Percentiles rank a stretch among this genome's conserved stretches.
Conservation (phyloP, 2,888 invertebrate genomes). For the Noctua pronuba region DNA sequence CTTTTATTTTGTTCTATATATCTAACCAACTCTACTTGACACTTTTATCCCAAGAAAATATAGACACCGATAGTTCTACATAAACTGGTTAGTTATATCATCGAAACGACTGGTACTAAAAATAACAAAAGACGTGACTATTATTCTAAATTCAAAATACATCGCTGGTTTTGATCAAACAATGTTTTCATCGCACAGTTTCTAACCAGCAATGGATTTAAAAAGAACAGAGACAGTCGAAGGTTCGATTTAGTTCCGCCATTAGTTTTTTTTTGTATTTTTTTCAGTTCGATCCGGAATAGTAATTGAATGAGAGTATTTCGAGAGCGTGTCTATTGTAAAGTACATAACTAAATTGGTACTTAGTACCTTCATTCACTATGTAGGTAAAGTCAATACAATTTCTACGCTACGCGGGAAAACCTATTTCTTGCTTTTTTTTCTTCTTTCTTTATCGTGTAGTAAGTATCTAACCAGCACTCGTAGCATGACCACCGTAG, state of each 20-base stretch:
- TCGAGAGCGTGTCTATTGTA: constrained; percentile 40
- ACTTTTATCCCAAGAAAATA: constrained; percentile 18
- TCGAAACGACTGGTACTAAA: constrained; percentile 60
- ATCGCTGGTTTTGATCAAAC: constrained; percentile 43
- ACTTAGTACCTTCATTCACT: constrained; percentile 27
- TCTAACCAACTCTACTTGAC: constrained; percentile 50
- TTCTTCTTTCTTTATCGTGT: too few relatives aligned
- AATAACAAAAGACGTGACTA: constrained; percentile 7
- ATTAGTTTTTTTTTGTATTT: constrained; percentile 25
- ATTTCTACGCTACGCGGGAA: constrained; percentile 10
- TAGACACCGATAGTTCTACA: constrained; percentile 40
- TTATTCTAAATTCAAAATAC: constrained; percentile 31
- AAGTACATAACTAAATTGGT: constrained; percentile 25
- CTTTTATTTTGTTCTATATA: constrained; percentile 71
- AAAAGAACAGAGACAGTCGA: not conserved
- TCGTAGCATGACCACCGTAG: too few relatives aligned
- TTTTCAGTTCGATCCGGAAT: constrained; percentile 50
- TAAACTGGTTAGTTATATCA: constrained; percentile 70
- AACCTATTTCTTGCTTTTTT: not conserved
- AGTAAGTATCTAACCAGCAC: too few relatives aligned
- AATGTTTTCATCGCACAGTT: fast-evolving
- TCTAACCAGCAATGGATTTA: constrained; percentile 20
- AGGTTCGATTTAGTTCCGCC: constrained; percentile 46
- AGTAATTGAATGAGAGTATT: constrained; percentile 53
- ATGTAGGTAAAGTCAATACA: not conserved